Evolutionary conservation across 2,797 vertebrate species (phyloP), one percentile per base, ranked within the genome.

Genomic region (Argyrosomus regius): DNA sequence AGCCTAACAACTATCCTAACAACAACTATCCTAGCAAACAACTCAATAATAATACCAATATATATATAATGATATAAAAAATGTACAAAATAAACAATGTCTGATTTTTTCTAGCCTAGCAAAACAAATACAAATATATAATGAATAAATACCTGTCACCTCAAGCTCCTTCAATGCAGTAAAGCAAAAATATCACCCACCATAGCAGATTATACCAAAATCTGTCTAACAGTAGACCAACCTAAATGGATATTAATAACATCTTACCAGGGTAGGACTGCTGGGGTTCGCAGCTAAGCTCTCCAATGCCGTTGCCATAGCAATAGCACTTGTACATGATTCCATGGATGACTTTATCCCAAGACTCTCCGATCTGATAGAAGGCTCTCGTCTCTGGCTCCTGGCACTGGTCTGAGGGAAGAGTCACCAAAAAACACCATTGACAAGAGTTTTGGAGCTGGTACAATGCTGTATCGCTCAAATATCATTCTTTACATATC

Each of bases 221-320:
- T 45, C 43, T 45, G 43, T 45, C 26, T 4, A 22, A 46, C 6
- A 49, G 50, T 50, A 56, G 24, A 14, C 4, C 41, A 7, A 52
- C 17, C 3, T 22, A 16, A 17, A 22, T 10, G 28, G 35, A 31
- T 11, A 24, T 16, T 26, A 9, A 50, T 46, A 60, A 45, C 5
- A 10, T 35, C 80, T 96, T 88, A 99, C 98, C 97, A 73, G 95
- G 87, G 76, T 95, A 97, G 5, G 97, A 92, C 91, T 97, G 96
- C 88, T 97, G 94, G 60, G 98, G 98, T 16, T 99, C 97, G 49
- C 98, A 99, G 48, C 97, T 97, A 93, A 97, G 96, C 57, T 99
- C 98, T 75, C 98, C 98, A 63, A 99, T 95, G 1, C 98, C 97
- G n/a, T 97, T 97, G 22, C 98, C 98, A n/a, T 97, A 96, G 91